These are phyloP conservation scores for Micrastur ruficollis DNA, from an alignment of 2,797 vertebrate species.

Conservation along the genomic window DNA sequence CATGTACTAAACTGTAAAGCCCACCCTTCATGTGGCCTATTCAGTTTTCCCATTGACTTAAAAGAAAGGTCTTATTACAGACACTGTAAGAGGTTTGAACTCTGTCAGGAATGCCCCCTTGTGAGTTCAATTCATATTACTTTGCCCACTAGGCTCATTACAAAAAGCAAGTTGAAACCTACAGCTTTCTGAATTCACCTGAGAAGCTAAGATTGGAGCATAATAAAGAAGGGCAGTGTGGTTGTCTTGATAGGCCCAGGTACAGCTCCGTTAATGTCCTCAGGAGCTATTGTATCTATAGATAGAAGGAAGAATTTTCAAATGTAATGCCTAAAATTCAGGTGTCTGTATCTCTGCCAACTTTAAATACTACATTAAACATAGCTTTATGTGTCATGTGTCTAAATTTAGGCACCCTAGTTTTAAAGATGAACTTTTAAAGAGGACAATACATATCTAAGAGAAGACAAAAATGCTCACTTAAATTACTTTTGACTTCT, in stretches of 20 bases:
- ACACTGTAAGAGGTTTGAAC: background rate
- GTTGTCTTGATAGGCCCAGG: background rate
- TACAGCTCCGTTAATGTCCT: background rate
- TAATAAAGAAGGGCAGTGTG: background rate
- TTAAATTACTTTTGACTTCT: background rate
- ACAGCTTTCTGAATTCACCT: background rate
- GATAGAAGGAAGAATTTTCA: conserved; percentile 23
- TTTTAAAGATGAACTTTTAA: conserved; percentile 20
- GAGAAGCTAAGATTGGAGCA: background rate
- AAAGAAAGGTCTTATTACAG: conserved; percentile 20
- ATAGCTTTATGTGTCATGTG: background rate
- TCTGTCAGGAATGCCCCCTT: background rate
- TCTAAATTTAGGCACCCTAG: conserved; percentile 36
- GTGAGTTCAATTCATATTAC: background rate
- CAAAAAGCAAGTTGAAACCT: conserved; percentile 13
- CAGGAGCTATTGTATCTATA: conserved; percentile 4
- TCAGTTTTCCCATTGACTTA: background rate
- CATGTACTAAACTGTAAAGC: background rate
- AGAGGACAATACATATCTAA: background rate
- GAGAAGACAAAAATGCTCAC: background rate
- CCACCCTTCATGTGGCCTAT: background rate
- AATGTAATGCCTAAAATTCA: conserved; percentile 1
- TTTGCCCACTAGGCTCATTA: conserved; percentile 17
- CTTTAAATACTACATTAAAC: conserved; percentile 8
- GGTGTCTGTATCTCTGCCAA: background rate